A percentile compares a stretch with the other conserved stretches of the same genome.
Evolutionary conservation across 2,888 invertebrate genomes (phyloP).

Genomic region (Diaperis boleti): DNA sequence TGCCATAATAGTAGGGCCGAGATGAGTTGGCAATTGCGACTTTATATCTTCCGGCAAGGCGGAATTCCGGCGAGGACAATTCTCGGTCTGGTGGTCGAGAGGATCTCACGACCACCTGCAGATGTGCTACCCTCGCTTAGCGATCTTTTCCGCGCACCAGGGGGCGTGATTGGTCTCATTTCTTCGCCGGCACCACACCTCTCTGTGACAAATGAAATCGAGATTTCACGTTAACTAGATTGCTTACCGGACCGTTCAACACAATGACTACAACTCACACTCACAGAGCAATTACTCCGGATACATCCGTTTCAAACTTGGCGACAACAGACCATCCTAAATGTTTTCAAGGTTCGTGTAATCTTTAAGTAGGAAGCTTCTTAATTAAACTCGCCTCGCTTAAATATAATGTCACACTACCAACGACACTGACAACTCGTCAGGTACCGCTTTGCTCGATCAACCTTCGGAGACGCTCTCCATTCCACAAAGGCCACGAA

Average conservation of each 20-base stretch:
- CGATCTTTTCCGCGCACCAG: slow-evolving; percentile 53
- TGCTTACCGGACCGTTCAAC: slow-evolving; percentile 54
- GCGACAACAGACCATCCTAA: slow-evolving; percentile 34
- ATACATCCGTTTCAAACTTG: slow-evolving; percentile 39
- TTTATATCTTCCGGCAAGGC: slow-evolving; percentile 43
- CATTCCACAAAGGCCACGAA: slow-evolving; percentile 13
- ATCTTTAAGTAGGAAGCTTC: slow-evolving; percentile 40
- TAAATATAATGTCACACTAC: slow-evolving; percentile 38
- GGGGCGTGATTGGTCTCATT: slow-evolving; percentile 53
- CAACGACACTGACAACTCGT: slow-evolving; percentile 30
- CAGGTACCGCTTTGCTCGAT: slow-evolving; percentile 17
- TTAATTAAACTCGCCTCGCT: slow-evolving; percentile 40
- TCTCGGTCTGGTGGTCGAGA: slow-evolving; percentile 48
- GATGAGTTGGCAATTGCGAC: slow-evolving; percentile 37
- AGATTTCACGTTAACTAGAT: slow-evolving; percentile 56
- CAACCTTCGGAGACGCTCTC: slow-evolving; percentile 25
- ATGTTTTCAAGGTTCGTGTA: slow-evolving; percentile 38
- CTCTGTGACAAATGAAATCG: slow-evolving; percentile 54
- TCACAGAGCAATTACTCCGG: slow-evolving; percentile 41
- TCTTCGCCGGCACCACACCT: slow-evolving; percentile 44
- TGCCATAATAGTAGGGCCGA: slow-evolving; percentile 24
- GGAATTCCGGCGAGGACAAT: slow-evolving; percentile 47
- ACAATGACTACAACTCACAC: slow-evolving; percentile 35
- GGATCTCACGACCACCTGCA: slow-evolving; percentile 52
- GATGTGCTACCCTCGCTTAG: slow-evolving; percentile 49